phyloP scores from a whole-genome alignment of 1,140 invertebrate genomes.

The Aleiodes sp. region DNA sequence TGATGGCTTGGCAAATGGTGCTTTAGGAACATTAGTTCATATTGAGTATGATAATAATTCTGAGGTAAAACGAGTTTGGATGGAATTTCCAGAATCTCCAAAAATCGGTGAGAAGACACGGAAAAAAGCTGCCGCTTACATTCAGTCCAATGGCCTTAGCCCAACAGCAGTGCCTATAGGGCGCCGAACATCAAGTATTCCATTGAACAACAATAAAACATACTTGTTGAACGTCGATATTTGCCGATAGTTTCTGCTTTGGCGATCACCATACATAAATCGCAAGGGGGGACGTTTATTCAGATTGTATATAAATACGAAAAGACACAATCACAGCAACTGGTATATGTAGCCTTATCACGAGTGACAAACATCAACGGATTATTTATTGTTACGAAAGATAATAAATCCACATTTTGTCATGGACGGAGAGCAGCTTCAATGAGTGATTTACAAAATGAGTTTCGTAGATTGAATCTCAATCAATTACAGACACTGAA shows the following conservation, averaged over 20 bases:
- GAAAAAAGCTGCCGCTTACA: neutral
- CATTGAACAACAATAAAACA: neutral
- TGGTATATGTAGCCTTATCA: conserved; percentile 36
- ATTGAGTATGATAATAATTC: neutral
- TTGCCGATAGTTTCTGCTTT: conserved; percentile 47
- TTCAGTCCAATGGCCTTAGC: neutral
- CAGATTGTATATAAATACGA: conserved; percentile 40
- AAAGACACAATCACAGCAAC: conserved; percentile 30
- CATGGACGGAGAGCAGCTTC: conserved; percentile 15
- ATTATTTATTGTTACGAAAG: conserved; percentile 19
- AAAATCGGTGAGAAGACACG: neutral
- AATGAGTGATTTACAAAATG: neutral
- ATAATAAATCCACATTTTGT: conserved; percentile 26
- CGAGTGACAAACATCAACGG: conserved; percentile 24
- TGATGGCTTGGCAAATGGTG: neutral
- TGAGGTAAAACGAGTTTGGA: neutral
- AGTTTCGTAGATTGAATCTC: neutral
- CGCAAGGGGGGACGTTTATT: conserved; percentile 40
- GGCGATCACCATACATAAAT: conserved; percentile 48
- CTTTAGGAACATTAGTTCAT: neutral
- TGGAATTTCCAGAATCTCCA: neutral
- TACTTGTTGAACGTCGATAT: conserved; percentile 47
- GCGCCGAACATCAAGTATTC: neutral
- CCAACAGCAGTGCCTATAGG: neutral
- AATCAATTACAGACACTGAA: conserved; percentile 10